Evolutionary conservation across 2,888 invertebrate species (phyloP).

Genomic region (Phania funesta): DNA sequence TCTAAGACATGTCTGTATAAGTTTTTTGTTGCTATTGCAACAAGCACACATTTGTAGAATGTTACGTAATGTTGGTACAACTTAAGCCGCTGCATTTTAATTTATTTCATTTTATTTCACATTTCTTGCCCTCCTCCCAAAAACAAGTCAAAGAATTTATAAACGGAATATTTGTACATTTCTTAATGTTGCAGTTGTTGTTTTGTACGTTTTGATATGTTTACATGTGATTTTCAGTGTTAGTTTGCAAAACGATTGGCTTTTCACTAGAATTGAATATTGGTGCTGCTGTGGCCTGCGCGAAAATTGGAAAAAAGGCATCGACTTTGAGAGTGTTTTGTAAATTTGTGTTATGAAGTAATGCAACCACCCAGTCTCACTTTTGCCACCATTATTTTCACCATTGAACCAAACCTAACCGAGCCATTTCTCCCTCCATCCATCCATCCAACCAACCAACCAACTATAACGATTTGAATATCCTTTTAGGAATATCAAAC

Average conservation of each 20-base stretch:
- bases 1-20: conserved; percentile 51
- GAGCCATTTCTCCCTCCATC: conserved; percentile 38
- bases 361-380: conserved; percentile 33
- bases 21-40: conserved; percentile 37
- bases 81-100: conserved; percentile 63
- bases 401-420: conserved; percentile 39
- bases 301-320: not conserved
- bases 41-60: conserved; percentile 38
- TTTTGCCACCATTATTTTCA: conserved; percentile 54
- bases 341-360: conserved; percentile 21
- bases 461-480: conserved; percentile 54
- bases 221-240: conserved; percentile 59
- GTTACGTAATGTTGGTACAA: conserved; percentile 63
- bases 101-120: conserved; percentile 45
- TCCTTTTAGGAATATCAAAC: conserved; percentile 63
- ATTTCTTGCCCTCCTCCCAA: not conserved
- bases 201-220: conserved; percentile 50
- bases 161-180: conserved; percentile 29
- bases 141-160: conserved; percentile 48
- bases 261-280: conserved; percentile 27
- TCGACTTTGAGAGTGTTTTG: conserved; percentile 31
- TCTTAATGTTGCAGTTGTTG: conserved; percentile 9
- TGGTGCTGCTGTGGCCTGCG: conserved; percentile 30
- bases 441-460: conserved; percentile 12
- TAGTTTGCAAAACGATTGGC: conserved; percentile 58